Conservation (phyloP, 2,797 vertebrate species). For the Sebastes minor region DNA sequence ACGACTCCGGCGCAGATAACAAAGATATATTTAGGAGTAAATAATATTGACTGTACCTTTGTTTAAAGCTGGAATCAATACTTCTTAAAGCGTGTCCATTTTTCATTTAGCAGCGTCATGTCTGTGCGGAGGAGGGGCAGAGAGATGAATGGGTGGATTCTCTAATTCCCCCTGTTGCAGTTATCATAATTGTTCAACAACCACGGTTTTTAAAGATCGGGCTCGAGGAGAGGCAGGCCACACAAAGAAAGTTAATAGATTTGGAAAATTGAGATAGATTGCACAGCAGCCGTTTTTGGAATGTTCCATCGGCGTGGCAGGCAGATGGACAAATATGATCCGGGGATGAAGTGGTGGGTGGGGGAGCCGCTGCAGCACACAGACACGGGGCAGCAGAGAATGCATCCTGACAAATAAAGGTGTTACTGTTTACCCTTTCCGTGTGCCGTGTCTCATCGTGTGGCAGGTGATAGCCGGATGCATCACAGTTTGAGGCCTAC, state of each 20-base stretch:
- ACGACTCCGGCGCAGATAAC: constrained; percentile 83
- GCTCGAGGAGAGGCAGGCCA: constrained; percentile 72
- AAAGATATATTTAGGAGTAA: constrained; percentile 90
- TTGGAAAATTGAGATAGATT: constrained; percentile 85
- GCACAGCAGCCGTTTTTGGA: constrained; percentile 73
- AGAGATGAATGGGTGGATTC: constrained; percentile 85
- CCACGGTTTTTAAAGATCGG: constrained; percentile 81
- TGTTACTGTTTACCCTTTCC: constrained; percentile 53
- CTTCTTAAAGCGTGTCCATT: constrained; percentile 89
- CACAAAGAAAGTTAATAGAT: constrained; percentile 86
- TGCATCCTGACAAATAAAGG: constrained; percentile 66
- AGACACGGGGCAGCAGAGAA: constrained; percentile 41
- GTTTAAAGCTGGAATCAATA: constrained; percentile 90
- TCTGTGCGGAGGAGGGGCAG: constrained; percentile 80
- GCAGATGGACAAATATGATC: constrained; percentile 82
- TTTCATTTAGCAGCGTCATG: constrained; percentile 88
- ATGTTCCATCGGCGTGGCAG: constrained; percentile 70
- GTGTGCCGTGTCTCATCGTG: constrained; percentile 22
- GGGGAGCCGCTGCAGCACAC: constrained; percentile 2
- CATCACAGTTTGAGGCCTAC: constrained; percentile 58
- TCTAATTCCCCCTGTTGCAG: constrained; percentile 84
- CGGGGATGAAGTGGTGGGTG: constrained; percentile 48
- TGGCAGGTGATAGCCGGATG: constrained; percentile 44
- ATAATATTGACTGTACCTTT: constrained; percentile 91
- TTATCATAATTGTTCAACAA: constrained; percentile 87